These are phyloP conservation scores for Catamblyrhynchus diadema DNA, from an alignment of 2,797 vertebrate species.

Conservation along the genomic window DNA sequence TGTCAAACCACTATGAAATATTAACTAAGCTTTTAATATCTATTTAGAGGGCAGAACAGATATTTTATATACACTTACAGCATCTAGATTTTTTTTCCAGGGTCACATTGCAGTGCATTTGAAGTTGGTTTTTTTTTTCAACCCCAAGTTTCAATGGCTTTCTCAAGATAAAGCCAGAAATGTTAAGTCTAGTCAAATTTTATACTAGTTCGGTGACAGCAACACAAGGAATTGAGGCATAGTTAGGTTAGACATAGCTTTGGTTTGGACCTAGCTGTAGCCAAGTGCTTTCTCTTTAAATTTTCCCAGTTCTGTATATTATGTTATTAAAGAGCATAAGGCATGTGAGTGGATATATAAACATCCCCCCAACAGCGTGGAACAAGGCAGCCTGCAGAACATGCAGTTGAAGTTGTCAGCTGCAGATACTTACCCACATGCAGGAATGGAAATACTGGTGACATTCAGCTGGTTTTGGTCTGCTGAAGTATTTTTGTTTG, in stretches of 20 bases:
- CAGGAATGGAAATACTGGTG: background rate
- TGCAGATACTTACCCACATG: background rate
- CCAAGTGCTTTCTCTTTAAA: conserved; percentile 38
- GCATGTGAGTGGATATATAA: conserved; percentile 50
- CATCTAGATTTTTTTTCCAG: background rate
- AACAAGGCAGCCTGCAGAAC: conserved; percentile 16
- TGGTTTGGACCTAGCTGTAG: background rate
- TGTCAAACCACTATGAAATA: background rate
- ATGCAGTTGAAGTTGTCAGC: conserved; percentile 6
- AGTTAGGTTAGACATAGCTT: conserved; percentile 42
- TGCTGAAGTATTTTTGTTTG: background rate
- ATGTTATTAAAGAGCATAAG: conserved; percentile 19
- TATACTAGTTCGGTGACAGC: conserved; percentile 9
- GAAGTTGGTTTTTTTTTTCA: background rate
- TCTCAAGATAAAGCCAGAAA: conserved; percentile 26
- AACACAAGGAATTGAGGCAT: conserved; percentile 26
- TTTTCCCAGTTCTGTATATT: background rate
- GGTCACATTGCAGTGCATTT: background rate
- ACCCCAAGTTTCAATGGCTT: background rate
- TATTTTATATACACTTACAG: background rate
- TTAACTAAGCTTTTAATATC: background rate
- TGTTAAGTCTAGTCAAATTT: conserved; percentile 14
- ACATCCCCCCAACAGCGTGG: background rate
- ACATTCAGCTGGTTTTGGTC: background rate
- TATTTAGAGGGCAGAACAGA: background rate